phyloP scores from a whole-genome alignment of 1,140 invertebrate genomes.

The Meloidogyne floridensis region DNA sequence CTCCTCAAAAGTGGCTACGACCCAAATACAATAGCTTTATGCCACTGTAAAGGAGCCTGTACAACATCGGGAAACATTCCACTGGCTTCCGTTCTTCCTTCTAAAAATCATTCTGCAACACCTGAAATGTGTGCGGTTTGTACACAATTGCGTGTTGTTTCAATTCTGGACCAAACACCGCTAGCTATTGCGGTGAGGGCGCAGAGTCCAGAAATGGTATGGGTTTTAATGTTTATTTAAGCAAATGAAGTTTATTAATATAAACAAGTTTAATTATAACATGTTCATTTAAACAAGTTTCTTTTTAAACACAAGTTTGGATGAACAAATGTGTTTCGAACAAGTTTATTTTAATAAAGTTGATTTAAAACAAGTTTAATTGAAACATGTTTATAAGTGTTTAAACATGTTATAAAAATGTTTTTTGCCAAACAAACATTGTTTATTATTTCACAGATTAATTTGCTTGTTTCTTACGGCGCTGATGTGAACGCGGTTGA shows the following conservation, averaged over 20 bases:
- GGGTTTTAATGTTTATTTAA: constrained; percentile 14
- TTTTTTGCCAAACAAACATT: background rate
- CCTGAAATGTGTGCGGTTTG: constrained; percentile 63
- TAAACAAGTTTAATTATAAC: no score
- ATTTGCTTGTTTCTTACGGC: constrained; percentile 58
- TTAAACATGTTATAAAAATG: no score
- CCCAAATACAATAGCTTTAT: constrained; percentile 57
- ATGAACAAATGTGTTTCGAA: no score
- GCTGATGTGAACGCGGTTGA: constrained; percentile 62
- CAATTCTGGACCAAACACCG: constrained; percentile 64
- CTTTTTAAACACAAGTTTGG: no score
- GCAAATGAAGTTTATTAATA: no score
- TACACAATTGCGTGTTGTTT: constrained; percentile 58
- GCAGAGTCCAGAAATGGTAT: constrained; percentile 63
- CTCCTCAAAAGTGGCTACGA: constrained; percentile 64
- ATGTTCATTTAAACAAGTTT: no score
- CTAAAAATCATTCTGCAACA: constrained; percentile 45
- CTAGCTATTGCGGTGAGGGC: constrained; percentile 61
- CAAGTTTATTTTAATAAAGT: no score
- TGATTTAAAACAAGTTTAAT: no score
- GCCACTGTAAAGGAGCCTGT: constrained; percentile 63
- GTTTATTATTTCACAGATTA: background rate
- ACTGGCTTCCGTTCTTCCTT: constrained; percentile 61
- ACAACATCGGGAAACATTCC: constrained; percentile 64
- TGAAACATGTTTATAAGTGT: no score